Base-by-base conservation (phyloP, 1,140 invertebrate genomes). In the Marisa cornuarietis region DNA sequence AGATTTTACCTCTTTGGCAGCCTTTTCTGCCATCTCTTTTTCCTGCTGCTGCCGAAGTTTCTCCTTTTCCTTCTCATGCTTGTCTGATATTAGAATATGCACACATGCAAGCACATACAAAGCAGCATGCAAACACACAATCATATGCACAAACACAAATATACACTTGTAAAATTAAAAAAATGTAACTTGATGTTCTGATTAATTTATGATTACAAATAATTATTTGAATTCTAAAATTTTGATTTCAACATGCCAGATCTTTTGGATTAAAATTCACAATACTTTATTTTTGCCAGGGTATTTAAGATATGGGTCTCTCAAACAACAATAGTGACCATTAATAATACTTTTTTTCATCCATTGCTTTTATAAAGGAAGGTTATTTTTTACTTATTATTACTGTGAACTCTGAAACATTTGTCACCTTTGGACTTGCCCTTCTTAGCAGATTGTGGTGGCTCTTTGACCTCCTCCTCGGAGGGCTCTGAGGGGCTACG, bases 401-500 rank as follows among this genome's bases (percentile, higher is more conserved):
- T 3, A 58, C 16, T 58, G 54, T 68, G 66, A 24, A 16, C 6
- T 68, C 22, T 68, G 1, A 68, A 18, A 22, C 66, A 14, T 11
- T 66, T 24, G n/a, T 62, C 71, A 86, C 86, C 87, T 87, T 88
- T 88, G 22, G 82, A 83, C 63, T 88, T 90, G 6, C 81, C 84
- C 82, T 90, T 91, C 68, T 85, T 88, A 22, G 87, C 90, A 61
- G 89, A 89, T 18, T 83, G 86, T 22, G 68, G 76, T 77, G 85
- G 87, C 65, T 85, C 83, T 58, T 87, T 84, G 51, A 74, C 79
- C 71, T 91, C 90, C 51, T 89, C 88, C 42, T 90, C 87, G 16
- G 87, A 90, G 71, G 80, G 85, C 42, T 90, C 89, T 26, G 88
- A 88, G 22, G 90, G 90, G n/a, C 88, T 89, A 5, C 82, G 80